Percentiles rank a stretch among this genome's conserved stretches.
Conservation (phyloP, 1,140 invertebrate genomes). For the Rhagoletis zephyria region DNA sequence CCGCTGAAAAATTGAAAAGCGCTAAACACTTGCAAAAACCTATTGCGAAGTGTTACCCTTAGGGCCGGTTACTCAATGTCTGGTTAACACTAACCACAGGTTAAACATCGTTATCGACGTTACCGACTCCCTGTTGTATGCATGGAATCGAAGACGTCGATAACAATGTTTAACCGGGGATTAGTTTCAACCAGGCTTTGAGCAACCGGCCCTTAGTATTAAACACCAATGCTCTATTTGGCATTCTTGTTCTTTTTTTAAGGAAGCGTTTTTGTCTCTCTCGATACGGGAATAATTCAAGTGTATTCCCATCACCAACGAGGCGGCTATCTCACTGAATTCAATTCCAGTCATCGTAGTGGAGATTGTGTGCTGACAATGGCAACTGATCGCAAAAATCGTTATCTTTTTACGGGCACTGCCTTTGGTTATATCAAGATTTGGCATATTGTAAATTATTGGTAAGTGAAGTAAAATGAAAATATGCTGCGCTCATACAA, state of each 20-base stretch:
- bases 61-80: no score
- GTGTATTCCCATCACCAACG: slow-evolving; percentile 82
- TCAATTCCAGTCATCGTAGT: slow-evolving; percentile 78
- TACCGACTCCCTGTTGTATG: no score
- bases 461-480: slow-evolving; percentile 61
- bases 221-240: neutral
- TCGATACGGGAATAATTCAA: slow-evolving; percentile 81
- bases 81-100: no score
- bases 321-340: slow-evolving; percentile 78
- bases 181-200: no score
- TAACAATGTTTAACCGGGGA: no score
- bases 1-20: no score
- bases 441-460: slow-evolving; percentile 80
- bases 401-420: slow-evolving; percentile 80
- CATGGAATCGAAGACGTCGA: no score
- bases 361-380: slow-evolving; percentile 80
- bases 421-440: slow-evolving; percentile 81
- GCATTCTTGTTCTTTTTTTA: slow-evolving; percentile 35
- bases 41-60: no score
- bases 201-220: no score
- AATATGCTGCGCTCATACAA: no score
- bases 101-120: no score
- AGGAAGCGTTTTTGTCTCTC: slow-evolving; percentile 78
- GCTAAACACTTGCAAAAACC: no score
- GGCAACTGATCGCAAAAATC: slow-evolving; percentile 78